Base-by-base conservation (phyloP, 2,888 invertebrate species). In the Drosophila paramelanica region DNA sequence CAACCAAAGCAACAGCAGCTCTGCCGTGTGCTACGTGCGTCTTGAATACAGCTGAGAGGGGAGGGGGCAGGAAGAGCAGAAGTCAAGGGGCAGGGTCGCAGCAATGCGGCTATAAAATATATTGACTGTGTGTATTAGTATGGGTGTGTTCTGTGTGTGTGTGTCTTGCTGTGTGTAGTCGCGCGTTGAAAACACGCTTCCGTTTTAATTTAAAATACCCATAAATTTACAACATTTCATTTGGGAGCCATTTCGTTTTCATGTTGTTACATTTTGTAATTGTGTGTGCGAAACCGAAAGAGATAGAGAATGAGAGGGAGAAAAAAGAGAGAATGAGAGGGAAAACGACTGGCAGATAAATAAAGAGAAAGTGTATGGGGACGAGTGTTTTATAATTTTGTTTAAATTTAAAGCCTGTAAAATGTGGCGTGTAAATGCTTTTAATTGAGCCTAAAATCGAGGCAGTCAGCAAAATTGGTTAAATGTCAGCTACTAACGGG, bases 151-250 rank as follows among this genome's bases (percentile, higher is more conserved):
- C 49, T 61, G n/a, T 51, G 51, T 58, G 58, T 66, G 64, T 62
- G 39, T 42, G 41, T 56, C 33, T 55, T 36, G 47, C 52, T 68
- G 60, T 80, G 75, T 77, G 75, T 65, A 85, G 76, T 74, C 79
- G 75, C 67, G 78, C 77, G 89, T 70, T 89, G 81, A 89, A 90
- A 90, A 89, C 90, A 89, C 89, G 89, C 89, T 91, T 91, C 90
- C 91, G 90, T 91, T 91, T 91, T 91, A 91, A 91, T 91, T 91
- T 91, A 91, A 91, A 91, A 91, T 91, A 91, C 89, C 90, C 91
- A 91, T 91, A 91, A 91, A 91, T 91, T 91, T 90, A 89, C 81
- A 82, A 87, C 89, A 91, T 89, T 85, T 91, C 91, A 91, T 91
- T 90, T 83, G 91, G 91, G 91, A 90, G 90, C 88, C 90, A 91